phyloP scores from a whole-genome alignment of 2,113 vertebrate species.

The Engystomops pustulosus region DNA sequence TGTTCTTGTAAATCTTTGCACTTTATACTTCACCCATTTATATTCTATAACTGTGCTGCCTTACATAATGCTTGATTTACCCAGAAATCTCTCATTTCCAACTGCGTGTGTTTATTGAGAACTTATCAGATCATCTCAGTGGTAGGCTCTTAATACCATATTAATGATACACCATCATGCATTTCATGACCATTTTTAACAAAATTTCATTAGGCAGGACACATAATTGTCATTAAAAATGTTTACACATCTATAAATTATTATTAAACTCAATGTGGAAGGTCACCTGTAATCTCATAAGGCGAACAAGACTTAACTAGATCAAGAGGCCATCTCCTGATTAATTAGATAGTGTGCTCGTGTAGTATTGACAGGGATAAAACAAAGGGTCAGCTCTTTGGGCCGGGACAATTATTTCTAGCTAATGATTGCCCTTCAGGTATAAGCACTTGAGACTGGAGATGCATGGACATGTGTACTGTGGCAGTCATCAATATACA shows the following conservation, averaged over 20 bases:
- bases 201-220: constrained; percentile 65
- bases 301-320: constrained; percentile 51
- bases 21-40: constrained; percentile 31
- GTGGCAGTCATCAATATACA: background rate
- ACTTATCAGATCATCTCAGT: constrained; percentile 64
- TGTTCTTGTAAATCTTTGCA: constrained; percentile 26
- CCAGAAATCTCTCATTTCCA: constrained; percentile 62
- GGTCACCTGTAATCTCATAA: constrained; percentile 63
- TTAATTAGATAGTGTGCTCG: constrained; percentile 58
- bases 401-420: constrained; percentile 60
- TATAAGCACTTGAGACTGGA: constrained; percentile 42
- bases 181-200: constrained; percentile 62
- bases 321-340: constrained; percentile 60
- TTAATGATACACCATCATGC: constrained; percentile 66
- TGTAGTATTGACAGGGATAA: constrained; percentile 62
- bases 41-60: constrained; percentile 24
- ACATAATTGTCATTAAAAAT: constrained; percentile 67
- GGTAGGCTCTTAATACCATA: constrained; percentile 63
- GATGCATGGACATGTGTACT: background rate
- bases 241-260: constrained; percentile 67
- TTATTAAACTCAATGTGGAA: constrained; percentile 65
- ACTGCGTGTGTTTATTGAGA: constrained; percentile 61
- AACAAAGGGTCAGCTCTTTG: constrained; percentile 56
- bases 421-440: constrained; percentile 59
- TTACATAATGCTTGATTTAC: constrained; percentile 61